Conservation (phyloP, 2,888 invertebrate genomes). For the Campaea margaritaria region DNA sequence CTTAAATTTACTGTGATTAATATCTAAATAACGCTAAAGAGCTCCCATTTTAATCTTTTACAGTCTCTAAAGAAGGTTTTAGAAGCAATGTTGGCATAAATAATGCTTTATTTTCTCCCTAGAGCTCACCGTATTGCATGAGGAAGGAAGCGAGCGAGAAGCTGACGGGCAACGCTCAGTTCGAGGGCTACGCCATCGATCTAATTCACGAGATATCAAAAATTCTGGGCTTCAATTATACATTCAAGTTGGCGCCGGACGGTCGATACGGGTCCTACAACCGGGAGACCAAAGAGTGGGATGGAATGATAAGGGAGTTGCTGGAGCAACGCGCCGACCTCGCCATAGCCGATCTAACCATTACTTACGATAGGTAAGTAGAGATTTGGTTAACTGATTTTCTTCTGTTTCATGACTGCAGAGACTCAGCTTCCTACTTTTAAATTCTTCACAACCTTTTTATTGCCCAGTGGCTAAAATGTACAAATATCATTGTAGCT, state of each 20-base stretch:
- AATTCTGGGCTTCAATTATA: constrained; percentile 94
- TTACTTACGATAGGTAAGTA: constrained; percentile 94
- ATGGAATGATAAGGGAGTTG: constrained; percentile 95
- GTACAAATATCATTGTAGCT: too few relatives aligned
- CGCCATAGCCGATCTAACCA: constrained; percentile 98
- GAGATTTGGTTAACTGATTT: not conserved
- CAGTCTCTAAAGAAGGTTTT: constrained; percentile 11
- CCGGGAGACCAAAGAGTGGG: constrained; percentile 94
- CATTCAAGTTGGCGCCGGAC: constrained; percentile 93
- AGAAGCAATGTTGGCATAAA: constrained; percentile 34
- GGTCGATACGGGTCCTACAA: constrained; percentile 93
- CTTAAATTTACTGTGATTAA: not conserved
- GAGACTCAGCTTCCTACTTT: too few relatives aligned
- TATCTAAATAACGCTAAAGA: not conserved
- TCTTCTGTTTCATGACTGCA: not conserved
- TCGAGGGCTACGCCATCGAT: constrained; percentile 98
- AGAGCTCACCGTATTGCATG: constrained; percentile 99
- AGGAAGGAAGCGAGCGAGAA: constrained; percentile 93
- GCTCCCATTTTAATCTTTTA: not conserved
- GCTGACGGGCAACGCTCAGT: constrained; percentile 95
- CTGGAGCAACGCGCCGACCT: constrained; percentile 96
- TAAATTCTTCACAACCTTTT: too few relatives aligned
- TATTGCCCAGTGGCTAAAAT: too few relatives aligned
- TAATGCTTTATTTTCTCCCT: constrained; percentile 55
- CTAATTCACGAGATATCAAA: constrained; percentile 96